Evolutionary conservation across 1,140 invertebrate species (phyloP).

Genomic region (Meteorus sp.): DNA sequence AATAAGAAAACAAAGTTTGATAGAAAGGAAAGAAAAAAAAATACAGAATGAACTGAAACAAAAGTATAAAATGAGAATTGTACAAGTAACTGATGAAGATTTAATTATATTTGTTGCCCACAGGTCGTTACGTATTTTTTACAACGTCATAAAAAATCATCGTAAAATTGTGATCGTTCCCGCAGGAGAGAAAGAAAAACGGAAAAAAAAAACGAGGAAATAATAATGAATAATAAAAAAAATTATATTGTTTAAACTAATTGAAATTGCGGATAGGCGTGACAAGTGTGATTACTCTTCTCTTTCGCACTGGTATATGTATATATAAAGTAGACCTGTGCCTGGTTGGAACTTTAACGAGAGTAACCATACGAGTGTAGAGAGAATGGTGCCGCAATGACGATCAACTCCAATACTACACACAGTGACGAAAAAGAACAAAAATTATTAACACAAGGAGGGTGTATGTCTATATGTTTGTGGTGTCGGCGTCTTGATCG

Average conservation of each 20-base stretch:
- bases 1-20: neutral
- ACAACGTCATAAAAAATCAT: slow-evolving; percentile 16
- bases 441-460: too few relatives aligned
- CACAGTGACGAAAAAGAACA: too few relatives aligned
- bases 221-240: slow-evolving; percentile 4
- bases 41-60: neutral
- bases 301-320: too few relatives aligned
- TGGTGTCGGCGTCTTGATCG: too few relatives aligned
- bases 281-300: slow-evolving; percentile 1
- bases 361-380: too few relatives aligned
- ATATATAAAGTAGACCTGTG: too few relatives aligned
- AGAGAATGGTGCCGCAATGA: too few relatives aligned
- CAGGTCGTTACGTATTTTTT: slow-evolving; percentile 3
- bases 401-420: too few relatives aligned
- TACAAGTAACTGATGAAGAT: slow-evolving; percentile 3
- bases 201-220: neutral
- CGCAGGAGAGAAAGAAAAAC: neutral
- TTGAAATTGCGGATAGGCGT: slow-evolving; percentile 13
- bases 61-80: neutral
- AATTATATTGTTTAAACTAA: slow-evolving; percentile 15
- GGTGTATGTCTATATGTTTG: too few relatives aligned
- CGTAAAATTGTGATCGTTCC: slow-evolving; percentile 2
- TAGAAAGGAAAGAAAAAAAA: neutral
- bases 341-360: too few relatives aligned
- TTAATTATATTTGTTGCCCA: slow-evolving; percentile 11